A percentile compares a stretch with the other conserved stretches of the same genome.
phyloP scores from a whole-genome alignment of 2,113 vertebrate genomes.

The Daphoenositta chrysoptera region DNA sequence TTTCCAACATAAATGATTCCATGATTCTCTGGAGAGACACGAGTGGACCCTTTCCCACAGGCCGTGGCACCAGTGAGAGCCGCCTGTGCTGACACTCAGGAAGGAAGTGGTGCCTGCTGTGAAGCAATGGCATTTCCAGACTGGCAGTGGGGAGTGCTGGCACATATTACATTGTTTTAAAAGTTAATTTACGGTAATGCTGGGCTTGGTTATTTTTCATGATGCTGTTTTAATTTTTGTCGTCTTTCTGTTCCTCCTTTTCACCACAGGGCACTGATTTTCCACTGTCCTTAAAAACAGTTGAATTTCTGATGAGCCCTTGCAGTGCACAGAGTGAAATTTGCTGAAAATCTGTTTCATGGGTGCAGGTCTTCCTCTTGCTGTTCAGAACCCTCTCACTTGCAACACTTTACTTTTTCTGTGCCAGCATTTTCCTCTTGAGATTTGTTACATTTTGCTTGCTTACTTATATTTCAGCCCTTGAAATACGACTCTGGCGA shows the following conservation, averaged over 20 bases:
- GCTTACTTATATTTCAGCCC: neutral
- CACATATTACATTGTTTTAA: accelerated
- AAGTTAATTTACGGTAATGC: neutral
- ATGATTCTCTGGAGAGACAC: accelerated
- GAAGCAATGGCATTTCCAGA: neutral
- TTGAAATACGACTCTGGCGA: neutral
- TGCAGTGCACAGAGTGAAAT: neutral
- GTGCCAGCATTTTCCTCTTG: neutral
- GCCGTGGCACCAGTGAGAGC: accelerated
- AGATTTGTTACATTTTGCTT: neutral
- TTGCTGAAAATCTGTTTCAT: neutral
- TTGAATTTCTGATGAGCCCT: neutral
- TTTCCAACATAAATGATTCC: accelerated
- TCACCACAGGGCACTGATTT: neutral
- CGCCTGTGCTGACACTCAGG: neutral
- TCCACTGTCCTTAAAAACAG: neutral
- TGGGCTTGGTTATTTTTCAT: neutral
- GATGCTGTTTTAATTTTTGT: neutral
- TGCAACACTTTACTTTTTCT: neutral
- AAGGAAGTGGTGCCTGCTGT: neutral
- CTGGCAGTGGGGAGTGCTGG: neutral
- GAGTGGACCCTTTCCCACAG: neutral
- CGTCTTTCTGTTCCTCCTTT: neutral
- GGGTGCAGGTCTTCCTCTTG: neutral
- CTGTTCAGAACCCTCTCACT: neutral